Base-by-base conservation (phyloP, 2,888 invertebrate genomes). In the Drosophila monieri region DNA sequence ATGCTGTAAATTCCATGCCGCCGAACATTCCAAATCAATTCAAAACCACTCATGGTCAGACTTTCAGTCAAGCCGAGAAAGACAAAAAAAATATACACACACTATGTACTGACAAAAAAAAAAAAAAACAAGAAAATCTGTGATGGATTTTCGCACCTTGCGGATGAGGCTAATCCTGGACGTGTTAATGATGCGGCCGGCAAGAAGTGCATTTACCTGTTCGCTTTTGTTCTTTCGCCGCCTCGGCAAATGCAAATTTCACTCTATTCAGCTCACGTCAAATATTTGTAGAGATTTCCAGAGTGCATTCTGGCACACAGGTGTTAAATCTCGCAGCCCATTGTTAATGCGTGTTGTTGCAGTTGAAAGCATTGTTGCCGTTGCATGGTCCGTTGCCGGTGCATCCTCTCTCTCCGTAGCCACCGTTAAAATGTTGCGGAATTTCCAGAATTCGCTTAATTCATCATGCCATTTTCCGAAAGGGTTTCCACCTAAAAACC, bases 221-320 rank as follows among this genome's bases (percentile, higher is more conserved):
- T 77, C 64, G 58, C 48, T 64, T 65, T 85, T 87, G 81, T 83
- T 88, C 80, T 83, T 85, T 79, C 65, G 77, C 85, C 84, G 88
- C 39, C 49, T 39, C 57, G 57, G 60, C 75, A 77, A 79, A 84
- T 84, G 83, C 88, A 84, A 84, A 84, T 84, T 81, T 80, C 61
- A 62, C 58, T 86, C 81, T 69, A 74, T 87, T 78, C 85, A 71
- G 65, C 62, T 71, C 72, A 60, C 73, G 68, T 84, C 76, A 88
- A 88, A 88, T 85, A 86, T 86, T 85, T 88, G 87, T 79, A 65
- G 64, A 78, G 88, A 85, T 79, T 80, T 80, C 67, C 77, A 69
- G 77, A 86, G 78, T 80, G 87, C 80, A 81, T 81, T 81, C 78
- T 86, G 68, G 84, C 85, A 80, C 74, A 80, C 88, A 85, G 86